Evolutionary conservation across 2,888 invertebrate genomes (phyloP), one percentile per base, ranked within the genome.

Genomic region (Cylindroiulus punctatus): DNA sequence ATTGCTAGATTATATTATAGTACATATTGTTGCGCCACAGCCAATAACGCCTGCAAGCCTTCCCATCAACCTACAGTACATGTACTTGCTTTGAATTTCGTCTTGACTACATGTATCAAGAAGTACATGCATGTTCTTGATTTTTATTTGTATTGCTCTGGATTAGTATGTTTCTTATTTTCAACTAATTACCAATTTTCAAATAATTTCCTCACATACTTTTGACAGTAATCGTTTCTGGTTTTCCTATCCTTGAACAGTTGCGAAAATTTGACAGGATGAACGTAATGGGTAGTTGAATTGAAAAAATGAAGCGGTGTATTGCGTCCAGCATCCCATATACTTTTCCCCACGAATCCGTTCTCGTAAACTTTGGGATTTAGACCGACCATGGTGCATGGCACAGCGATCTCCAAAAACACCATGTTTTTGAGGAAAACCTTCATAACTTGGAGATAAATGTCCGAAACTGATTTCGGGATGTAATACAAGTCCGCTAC

Each of bases 381-480:
- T 26, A 52, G 22, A 30, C 86, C 84, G 19, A 19, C 65, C 1
- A 84, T 57, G 30, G 83, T 42, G 26, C 40, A 32, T 83, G 86
- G 86, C n/a, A 86, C 86, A 7, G 86, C 86, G 17, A 84, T 84
- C 22, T 86, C 86, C 57, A 52, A 32, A 47, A 65, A 84, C 30
- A 86, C 65, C 26, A 26, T 12, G 47, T 84, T 83, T 84, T 86
- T 52, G 1, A 47, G 44, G 26, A 86, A 82, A 12, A 86, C 84
- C 36, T 82, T 84, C 22, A 57, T 40, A 84, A 84, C 57, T 10
- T 83, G 22, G 10, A 84, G 40, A 57, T 84, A 86, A 19, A 86
- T 26, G 26, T 85, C 52, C n/a, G 85, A 47, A n/a, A 40, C 57
- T 4, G 47, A 52, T 57, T 26, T 22, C 5, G 85, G 52, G 57